These are phyloP conservation scores for Ceriagrion tenellum DNA, from an alignment of 2,888 invertebrate genomes.

Conservation along the genomic window DNA sequence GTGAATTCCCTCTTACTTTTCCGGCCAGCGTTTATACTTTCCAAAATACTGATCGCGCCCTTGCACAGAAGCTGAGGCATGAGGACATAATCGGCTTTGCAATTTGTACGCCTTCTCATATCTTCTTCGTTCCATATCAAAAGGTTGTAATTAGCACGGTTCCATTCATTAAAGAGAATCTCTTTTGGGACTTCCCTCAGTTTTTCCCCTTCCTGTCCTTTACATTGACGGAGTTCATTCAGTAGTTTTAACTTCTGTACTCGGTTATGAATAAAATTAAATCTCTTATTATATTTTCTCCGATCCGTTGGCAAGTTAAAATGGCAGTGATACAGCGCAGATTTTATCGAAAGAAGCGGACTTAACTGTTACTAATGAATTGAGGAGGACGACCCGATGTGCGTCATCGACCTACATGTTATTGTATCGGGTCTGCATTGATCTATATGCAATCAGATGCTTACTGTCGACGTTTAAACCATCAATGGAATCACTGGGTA, in stretches of 20 bases:
- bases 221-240: no score
- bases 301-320: no score
- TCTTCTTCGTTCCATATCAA: background rate
- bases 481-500: no score
- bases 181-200: background rate
- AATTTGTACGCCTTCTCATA: background rate
- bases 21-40: background rate
- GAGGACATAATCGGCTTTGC: slow-evolving; percentile 5
- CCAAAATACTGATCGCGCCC: background rate
- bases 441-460: no score
- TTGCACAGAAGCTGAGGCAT: background rate
- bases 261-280: background rate
- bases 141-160: background rate
- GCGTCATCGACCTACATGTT: no score
- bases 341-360: no score
- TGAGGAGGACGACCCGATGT: no score
- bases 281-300: no score
- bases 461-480: no score
- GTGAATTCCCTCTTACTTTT: background rate
- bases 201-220: background rate
- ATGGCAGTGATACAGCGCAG: no score
- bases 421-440: no score
- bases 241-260: background rate
- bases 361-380: no score
- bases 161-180: background rate